Evolutionary conservation across 2,888 invertebrate species (phyloP).

Genomic region (Melanotus villosus): DNA sequence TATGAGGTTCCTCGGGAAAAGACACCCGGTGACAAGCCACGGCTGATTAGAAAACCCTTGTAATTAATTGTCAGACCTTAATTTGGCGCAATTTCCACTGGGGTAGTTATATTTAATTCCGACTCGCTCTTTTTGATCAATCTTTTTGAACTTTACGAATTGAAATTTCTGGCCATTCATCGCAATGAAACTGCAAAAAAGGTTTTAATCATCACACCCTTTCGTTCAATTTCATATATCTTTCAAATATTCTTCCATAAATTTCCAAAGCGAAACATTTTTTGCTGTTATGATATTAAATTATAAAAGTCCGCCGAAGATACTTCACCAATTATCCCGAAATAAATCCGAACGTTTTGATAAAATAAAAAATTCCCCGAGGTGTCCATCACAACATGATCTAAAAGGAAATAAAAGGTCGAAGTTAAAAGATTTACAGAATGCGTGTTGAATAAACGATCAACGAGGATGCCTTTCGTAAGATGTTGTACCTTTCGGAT

Average conservation of each 20-base stretch:
- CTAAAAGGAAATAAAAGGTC: neutral
- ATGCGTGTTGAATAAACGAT: constrained; percentile 17
- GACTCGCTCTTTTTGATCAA: constrained; percentile 18
- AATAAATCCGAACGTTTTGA: no score
- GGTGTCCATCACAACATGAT: constrained; percentile 1
- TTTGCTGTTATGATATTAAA: no score
- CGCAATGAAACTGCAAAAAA: neutral
- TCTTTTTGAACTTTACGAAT: neutral
- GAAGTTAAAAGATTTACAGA: constrained; percentile 5
- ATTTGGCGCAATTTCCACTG: constrained; percentile 34
- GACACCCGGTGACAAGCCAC: constrained; percentile 31
- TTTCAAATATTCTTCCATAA: no score
- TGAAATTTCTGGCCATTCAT: constrained; percentile 10
- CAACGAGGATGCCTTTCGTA: neutral
- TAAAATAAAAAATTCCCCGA: no score
- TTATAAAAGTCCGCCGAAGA: no score
- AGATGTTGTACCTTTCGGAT: neutral
- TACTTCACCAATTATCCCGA: no score
- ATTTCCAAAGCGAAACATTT: no score
- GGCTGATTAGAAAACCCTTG: constrained; percentile 41
- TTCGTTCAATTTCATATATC: no score
- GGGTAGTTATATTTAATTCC: constrained; percentile 19
- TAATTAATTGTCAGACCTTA: constrained; percentile 42
- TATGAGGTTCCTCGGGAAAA: constrained; percentile 9
- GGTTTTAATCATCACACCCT: no score